Conservation (phyloP, 2,888 invertebrate genomes). For the Cataglyphis altisquamis region DNA sequence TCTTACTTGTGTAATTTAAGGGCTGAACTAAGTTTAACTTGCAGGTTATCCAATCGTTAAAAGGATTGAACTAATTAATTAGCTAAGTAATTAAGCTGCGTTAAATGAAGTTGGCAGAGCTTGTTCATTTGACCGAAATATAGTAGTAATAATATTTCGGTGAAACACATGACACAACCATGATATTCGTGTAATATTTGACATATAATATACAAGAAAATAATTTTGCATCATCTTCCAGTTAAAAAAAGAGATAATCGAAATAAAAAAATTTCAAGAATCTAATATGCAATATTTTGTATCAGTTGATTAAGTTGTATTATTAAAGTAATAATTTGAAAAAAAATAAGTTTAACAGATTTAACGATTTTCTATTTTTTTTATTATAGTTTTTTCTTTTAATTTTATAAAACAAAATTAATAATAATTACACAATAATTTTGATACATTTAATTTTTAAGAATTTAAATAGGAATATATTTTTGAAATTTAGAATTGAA, state of each 20-base stretch:
- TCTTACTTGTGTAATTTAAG: slow-evolving; percentile 52
- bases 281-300: not conserved
- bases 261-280: not conserved
- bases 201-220: not conserved
- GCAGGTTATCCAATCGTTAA: slow-evolving; percentile 38
- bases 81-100: slow-evolving; percentile 45
- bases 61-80: slow-evolving; percentile 50
- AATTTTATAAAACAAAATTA: not conserved
- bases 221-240: slow-evolving; percentile 32
- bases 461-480: not conserved
- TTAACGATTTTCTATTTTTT: not conserved
- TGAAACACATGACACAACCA: not conserved
- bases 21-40: slow-evolving; percentile 38
- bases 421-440: not conserved
- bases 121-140: slow-evolving; percentile 22
- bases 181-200: slow-evolving; percentile 5
- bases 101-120: slow-evolving; percentile 28
- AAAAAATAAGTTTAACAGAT: not conserved
- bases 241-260: not conserved
- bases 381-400: not conserved
- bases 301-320: not conserved
- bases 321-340: not conserved
- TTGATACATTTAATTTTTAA: not conserved
- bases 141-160: slow-evolving; percentile 9
- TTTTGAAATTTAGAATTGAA: slow-evolving; percentile 1